phyloP scores from a whole-genome alignment of 1,140 invertebrate species.

The Brachionus rubens region DNA sequence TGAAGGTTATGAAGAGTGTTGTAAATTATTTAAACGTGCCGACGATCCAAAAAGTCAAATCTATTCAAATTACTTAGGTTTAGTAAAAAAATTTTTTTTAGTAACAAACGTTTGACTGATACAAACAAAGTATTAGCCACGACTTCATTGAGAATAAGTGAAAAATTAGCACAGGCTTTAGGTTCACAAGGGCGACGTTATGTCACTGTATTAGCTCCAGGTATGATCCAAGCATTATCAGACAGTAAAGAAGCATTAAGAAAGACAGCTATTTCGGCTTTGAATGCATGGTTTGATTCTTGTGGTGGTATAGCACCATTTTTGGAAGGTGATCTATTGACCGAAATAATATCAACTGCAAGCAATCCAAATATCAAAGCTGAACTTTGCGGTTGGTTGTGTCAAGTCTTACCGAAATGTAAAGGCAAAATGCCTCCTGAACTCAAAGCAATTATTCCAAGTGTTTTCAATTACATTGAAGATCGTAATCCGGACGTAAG shows the following conservation, averaged over 20 bases:
- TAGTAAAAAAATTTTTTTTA: slow-evolving; percentile 91
- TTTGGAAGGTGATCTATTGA: slow-evolving; percentile 82
- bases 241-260: slow-evolving; percentile 72
- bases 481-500: slow-evolving; percentile 85
- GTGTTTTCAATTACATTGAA: slow-evolving; percentile 78
- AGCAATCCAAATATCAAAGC: slow-evolving; percentile 77
- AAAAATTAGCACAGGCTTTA: slow-evolving; percentile 48
- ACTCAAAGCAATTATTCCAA: slow-evolving; percentile 77
- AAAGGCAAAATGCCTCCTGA: slow-evolving; percentile 58
- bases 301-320: slow-evolving; percentile 70
- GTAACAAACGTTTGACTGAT: slow-evolving; percentile 62
- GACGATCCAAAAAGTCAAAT: slow-evolving; percentile 79
- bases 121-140: slow-evolving; percentile 35
- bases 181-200: slow-evolving; percentile 76
- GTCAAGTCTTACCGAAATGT: not conserved
- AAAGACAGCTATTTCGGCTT: slow-evolving; percentile 71
- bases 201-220: slow-evolving; percentile 75
- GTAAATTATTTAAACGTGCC: slow-evolving; percentile 73
- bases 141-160: slow-evolving; percentile 4
- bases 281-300: slow-evolving; percentile 74
- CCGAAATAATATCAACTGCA: slow-evolving; percentile 72
- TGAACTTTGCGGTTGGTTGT: slow-evolving; percentile 61
- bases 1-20: slow-evolving; percentile 85
- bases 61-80: slow-evolving; percentile 80
- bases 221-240: slow-evolving; percentile 71